phyloP scores from a whole-genome alignment of 2,113 vertebrate species.

The Gavialis gangeticus region DNA sequence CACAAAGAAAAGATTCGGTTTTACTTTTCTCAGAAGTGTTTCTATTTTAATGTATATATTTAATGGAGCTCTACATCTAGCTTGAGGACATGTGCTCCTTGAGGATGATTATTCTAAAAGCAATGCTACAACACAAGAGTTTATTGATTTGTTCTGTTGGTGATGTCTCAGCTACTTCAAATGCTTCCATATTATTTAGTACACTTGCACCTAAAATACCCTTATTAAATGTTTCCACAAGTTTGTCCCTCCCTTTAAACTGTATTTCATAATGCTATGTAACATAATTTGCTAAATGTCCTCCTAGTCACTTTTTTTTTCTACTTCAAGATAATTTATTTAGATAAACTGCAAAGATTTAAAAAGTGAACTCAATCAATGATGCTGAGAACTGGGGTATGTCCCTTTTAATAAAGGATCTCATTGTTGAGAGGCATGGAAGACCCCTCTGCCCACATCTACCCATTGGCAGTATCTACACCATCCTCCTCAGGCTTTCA shows the following conservation, averaged over 20 bases:
- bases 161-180: background rate
- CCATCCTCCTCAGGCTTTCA: too few species aligned
- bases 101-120: background rate
- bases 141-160: background rate
- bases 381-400: conserved; percentile 2
- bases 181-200: background rate
- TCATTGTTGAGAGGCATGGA: background rate
- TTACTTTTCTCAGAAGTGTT: background rate
- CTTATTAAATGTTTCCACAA: background rate
- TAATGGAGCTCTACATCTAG: background rate
- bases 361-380: background rate
- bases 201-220: background rate
- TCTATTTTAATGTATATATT: background rate
- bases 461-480: too few species aligned
- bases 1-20: background rate
- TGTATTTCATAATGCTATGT: background rate
- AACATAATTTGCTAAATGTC: background rate
- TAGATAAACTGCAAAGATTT: conserved; percentile 1
- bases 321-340: background rate
- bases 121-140: background rate
- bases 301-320: background rate
- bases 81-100: background rate
- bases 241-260: background rate
- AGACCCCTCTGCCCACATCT: too few species aligned
- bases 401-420: background rate